Conservation (phyloP, 1,140 invertebrate species). For the Dryas iulia region DNA sequence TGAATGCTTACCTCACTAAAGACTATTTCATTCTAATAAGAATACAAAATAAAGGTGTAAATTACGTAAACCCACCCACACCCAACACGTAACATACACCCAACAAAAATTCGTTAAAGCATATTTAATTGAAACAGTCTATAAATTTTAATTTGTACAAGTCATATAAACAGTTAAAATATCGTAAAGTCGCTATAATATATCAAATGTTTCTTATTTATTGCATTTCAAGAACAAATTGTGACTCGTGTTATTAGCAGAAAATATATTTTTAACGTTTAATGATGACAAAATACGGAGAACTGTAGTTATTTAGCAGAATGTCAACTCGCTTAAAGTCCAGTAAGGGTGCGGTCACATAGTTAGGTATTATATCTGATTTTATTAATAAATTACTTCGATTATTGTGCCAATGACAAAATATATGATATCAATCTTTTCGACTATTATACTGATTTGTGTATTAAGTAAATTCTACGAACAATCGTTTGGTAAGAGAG, state of each 20-base stretch:
- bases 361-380: background rate
- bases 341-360: background rate
- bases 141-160: background rate
- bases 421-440: background rate
- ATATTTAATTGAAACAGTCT: background rate
- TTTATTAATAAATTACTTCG: background rate
- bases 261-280: background rate
- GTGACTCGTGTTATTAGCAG: background rate
- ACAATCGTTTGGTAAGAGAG: too few species aligned
- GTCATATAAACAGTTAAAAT: background rate
- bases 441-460: background rate
- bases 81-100: too few species aligned
- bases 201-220: background rate
- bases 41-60: background rate
- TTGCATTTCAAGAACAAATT: slow-evolving; percentile 1
- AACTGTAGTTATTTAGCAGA: background rate
- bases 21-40: background rate
- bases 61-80: background rate
- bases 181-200: background rate
- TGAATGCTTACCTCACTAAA: background rate
- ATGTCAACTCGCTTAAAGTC: background rate
- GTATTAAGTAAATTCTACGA: too few species aligned
- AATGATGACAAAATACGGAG: slow-evolving; percentile 1
- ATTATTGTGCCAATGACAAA: background rate
- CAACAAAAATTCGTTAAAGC: background rate